Evolutionary conservation across 2,888 invertebrate species (phyloP), one percentile per base, ranked within the genome.

Genomic region (Catocala nupta): DNA sequence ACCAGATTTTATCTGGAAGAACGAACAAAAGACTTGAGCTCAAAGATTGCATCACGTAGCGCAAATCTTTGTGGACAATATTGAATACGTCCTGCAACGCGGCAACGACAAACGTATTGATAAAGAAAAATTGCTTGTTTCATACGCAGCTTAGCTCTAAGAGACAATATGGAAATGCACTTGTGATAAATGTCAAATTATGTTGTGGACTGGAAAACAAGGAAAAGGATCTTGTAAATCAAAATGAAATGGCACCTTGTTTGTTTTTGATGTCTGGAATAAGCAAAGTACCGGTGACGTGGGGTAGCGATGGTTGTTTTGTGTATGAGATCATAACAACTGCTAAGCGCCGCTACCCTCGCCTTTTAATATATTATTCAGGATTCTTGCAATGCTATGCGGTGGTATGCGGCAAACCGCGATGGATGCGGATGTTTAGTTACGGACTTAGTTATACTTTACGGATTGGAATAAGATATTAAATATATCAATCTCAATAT

Each of bases 281-380:
- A 36, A 45, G 52, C 45, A 50, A 57, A 50, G 5, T 45, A 12
- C 2, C 44, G 11, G 16, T 44, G 25, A 16, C 33, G 39, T 25
- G 51, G 25, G 51, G 52, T 43, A 12, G 34, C n/a, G 45, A 25
- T 13, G 52, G 36, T 43, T 48, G 53, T 53, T 47, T 52, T 59
- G 45, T 59, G 52, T 59, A 52, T 10, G 25, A 52, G 45, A 59
- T 59, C 52, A 52, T 52, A 59, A 59, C 47, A 59, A 52, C 36
- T 11, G 25, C 7, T 11, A 10, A 25, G 53, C 34, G 12, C 25
- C 12, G 39, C 36, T 45, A 25, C 47, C 7, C 42, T 53, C 48
- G 48, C 42, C 39, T 59, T 59, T 59, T 53, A 43, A 53, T 53
- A 47, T 53, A 52, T 59, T 42, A 59, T 53, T 59, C 53, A 52